These are phyloP conservation scores for Stigmatopora nigra DNA, from an alignment of 2,113 vertebrate species.

Conservation along the genomic window DNA sequence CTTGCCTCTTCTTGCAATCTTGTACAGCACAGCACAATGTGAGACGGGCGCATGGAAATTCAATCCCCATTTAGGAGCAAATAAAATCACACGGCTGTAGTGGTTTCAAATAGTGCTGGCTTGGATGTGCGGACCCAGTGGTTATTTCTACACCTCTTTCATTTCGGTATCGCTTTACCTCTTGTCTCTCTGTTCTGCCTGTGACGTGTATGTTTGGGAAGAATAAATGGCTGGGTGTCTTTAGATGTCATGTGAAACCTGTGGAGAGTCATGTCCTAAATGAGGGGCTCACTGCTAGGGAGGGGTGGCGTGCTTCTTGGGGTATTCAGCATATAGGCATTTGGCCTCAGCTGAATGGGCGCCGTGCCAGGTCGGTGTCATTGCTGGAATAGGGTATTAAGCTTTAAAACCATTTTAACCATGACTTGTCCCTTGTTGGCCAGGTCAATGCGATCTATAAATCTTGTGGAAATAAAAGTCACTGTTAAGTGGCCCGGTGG, in stretches of 20 bases:
- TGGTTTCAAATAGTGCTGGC: constrained; percentile 69
- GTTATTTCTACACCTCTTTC: constrained; percentile 65
- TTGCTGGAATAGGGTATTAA: constrained; percentile 34
- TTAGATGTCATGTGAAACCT: constrained; percentile 69
- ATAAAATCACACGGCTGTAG: constrained; percentile 70
- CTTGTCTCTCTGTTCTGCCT: constrained; percentile 37
- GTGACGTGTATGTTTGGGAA: constrained; percentile 51
- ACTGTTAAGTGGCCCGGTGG: neutral
- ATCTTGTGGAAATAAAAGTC: constrained; percentile 10
- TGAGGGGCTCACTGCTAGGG: constrained; percentile 33
- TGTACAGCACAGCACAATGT: constrained; percentile 73
- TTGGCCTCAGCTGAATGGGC: constrained; percentile 44
- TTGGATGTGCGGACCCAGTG: constrained; percentile 42
- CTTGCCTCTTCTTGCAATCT: constrained; percentile 66
- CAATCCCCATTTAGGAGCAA: constrained; percentile 70
- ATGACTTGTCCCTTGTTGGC: constrained; percentile 27
- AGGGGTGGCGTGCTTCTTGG: constrained; percentile 37
- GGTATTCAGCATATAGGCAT: constrained; percentile 26
- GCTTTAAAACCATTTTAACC: constrained; percentile 1
- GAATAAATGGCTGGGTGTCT: constrained; percentile 60
- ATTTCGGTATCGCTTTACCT: constrained; percentile 52
- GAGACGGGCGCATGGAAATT: constrained; percentile 70
- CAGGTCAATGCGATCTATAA: constrained; percentile 33
- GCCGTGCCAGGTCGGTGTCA: constrained; percentile 35
- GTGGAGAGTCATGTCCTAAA: constrained; percentile 58